A percentile compares a stretch with the other conserved stretches of the same genome.
phyloP scores from a whole-genome alignment of 2,797 vertebrate species.

The Typhlichthys eigenmanni region DNA sequence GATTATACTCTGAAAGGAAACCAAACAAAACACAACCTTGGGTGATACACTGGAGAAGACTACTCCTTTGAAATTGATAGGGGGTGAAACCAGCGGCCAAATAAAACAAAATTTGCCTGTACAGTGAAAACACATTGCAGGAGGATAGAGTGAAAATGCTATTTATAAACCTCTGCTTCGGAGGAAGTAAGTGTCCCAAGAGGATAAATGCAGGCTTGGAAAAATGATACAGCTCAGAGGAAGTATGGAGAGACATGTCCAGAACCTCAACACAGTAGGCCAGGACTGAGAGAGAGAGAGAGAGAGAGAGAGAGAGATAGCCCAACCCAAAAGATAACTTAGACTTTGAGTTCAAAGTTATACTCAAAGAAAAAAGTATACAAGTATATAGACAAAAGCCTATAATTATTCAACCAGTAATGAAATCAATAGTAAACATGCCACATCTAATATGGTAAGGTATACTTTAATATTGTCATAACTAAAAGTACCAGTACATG shows the following conservation, averaged over 20 bases:
- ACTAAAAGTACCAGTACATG: too few species aligned
- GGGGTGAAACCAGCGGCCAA: slow-evolving; percentile 58
- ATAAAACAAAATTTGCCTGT: slow-evolving; percentile 65
- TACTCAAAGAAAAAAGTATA: too few species aligned
- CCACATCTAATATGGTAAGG: too few species aligned
- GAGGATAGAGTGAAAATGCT: slow-evolving; percentile 69
- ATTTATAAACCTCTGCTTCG: slow-evolving; percentile 79
- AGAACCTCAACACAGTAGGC: slow-evolving; percentile 76
- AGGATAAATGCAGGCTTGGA: slow-evolving; percentile 79
- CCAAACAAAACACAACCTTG: slow-evolving; percentile 51
- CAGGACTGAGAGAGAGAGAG: slow-evolving; percentile 41
- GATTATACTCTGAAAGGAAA: slow-evolving; percentile 50
- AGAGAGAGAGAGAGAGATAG: slow-evolving; percentile 12
- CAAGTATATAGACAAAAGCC: too few species aligned
- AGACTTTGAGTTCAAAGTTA: too few species aligned
- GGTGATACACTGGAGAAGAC: slow-evolving; percentile 37
- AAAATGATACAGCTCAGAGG: slow-evolving; percentile 80
- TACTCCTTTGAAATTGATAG: slow-evolving; percentile 68
- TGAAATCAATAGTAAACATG: too few species aligned
- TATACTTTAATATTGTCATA: too few species aligned
- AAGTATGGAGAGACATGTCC: slow-evolving; percentile 67
- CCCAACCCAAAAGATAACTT: too few species aligned
- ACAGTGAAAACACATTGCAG: slow-evolving; percentile 78
- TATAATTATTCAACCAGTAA: too few species aligned
- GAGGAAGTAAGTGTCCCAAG: slow-evolving; percentile 78